Percentiles rank a stretch among this genome's conserved stretches.
Evolutionary conservation across 2,113 vertebrate genomes (phyloP).

Genomic region (Hipposideros armiger): DNA sequence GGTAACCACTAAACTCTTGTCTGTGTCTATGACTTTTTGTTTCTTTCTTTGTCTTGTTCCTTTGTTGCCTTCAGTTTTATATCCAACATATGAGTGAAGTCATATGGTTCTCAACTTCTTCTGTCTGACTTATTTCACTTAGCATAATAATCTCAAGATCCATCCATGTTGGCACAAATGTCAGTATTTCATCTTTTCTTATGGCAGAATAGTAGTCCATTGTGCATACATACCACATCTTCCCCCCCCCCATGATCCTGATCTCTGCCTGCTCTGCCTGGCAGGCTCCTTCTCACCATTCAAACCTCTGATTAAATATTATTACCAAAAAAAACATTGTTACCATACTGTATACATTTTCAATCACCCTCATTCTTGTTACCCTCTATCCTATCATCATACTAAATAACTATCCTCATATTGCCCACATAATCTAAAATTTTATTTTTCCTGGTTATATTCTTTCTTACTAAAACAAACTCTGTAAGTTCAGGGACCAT

Average conservation of each 20-base stretch:
- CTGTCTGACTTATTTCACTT: too few species aligned
- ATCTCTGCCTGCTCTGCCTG: background rate
- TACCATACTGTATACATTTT: slow-evolving; percentile 21
- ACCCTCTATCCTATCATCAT: background rate
- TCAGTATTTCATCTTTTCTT: too few species aligned
- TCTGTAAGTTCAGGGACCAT: background rate
- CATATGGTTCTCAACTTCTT: too few species aligned
- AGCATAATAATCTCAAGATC: too few species aligned
- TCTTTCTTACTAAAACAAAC: background rate
- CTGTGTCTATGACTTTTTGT: too few species aligned
- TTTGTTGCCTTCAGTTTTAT: too few species aligned
- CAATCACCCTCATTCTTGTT: background rate
- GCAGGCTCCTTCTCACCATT: background rate
- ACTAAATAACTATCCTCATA: slow-evolving; percentile 30
- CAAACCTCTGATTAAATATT: background rate
- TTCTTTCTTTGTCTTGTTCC: too few species aligned
- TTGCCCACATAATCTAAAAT: slow-evolving; percentile 41
- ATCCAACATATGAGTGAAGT: too few species aligned
- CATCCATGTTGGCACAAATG: too few species aligned
- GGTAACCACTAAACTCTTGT: too few species aligned
- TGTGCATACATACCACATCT: too few species aligned
- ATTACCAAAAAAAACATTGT: background rate
- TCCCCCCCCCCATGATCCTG: background rate
- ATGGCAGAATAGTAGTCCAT: too few species aligned
- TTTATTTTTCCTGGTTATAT: slow-evolving; percentile 14